Conservation (phyloP, 2,797 vertebrate species). For the Etheostoma perlongum region DNA sequence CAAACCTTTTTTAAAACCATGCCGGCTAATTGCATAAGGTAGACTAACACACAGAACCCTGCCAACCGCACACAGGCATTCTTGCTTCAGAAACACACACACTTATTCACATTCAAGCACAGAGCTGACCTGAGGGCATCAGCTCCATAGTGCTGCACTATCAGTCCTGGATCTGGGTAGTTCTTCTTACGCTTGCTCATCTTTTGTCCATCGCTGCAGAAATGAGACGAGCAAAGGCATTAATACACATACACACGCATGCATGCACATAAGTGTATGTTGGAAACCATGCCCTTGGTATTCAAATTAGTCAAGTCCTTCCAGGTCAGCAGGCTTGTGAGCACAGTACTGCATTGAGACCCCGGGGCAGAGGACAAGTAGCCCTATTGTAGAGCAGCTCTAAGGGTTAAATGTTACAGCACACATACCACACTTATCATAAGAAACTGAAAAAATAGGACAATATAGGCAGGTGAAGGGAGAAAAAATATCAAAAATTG, state of each 20-base stretch:
- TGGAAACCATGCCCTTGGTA: slow-evolving; percentile 66
- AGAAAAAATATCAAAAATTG: neutral
- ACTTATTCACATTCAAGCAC: slow-evolving; percentile 43
- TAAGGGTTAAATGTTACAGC: slow-evolving; percentile 52
- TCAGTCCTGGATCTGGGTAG: slow-evolving; percentile 91
- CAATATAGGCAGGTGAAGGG: slow-evolving; percentile 5
- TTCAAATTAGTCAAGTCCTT: slow-evolving; percentile 78
- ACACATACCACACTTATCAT: slow-evolving; percentile 32
- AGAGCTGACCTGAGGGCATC: slow-evolving; percentile 93
- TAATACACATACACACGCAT: slow-evolving; percentile 57
- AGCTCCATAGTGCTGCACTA: slow-evolving; percentile 93
- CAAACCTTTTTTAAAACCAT: slow-evolving; percentile 46
- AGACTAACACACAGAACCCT: slow-evolving; percentile 27
- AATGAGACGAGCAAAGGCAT: slow-evolving; percentile 61
- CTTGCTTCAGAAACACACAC: slow-evolving; percentile 50
- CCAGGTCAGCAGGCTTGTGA: slow-evolving; percentile 78
- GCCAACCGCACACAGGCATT: slow-evolving; percentile 50
- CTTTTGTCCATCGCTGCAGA: slow-evolving; percentile 95
- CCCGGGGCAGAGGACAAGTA: slow-evolving; percentile 63
- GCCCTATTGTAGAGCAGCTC: slow-evolving; percentile 46
- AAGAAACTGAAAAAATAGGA: slow-evolving; percentile 26
- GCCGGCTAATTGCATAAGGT: slow-evolving; percentile 50
- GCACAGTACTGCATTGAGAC: slow-evolving; percentile 56
- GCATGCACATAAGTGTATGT: slow-evolving; percentile 62
- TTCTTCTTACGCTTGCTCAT: slow-evolving; percentile 99